Evolutionary conservation across 2,797 vertebrate species (phyloP), one percentile per base, ranked within the genome.

Genomic region (Acrossocheilus wenchowensis): DNA sequence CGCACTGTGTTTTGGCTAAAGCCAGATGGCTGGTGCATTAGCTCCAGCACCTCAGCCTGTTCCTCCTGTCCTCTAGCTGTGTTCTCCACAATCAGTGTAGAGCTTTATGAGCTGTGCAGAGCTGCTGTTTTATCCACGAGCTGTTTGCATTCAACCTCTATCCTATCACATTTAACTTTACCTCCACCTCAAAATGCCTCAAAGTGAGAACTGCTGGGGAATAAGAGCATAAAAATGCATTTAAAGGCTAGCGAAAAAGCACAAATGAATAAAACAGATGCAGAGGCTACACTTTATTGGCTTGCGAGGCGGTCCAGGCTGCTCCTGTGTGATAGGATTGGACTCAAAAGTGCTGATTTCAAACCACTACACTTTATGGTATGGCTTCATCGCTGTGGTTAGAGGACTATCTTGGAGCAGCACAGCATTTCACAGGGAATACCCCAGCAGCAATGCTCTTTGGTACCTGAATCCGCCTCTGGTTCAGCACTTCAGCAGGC

Each of bases 21-120:
- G 91, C 94, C 93, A 94, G 93, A 95, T 94, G 93, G 93, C 88
- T 89, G 26, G 84, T 85, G 88, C 43, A 87, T 91, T 87, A 90
- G 89, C 92, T 92, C 88, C 86, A 90, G 80, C 77, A 82, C 90
- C 91, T 91, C 90, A 86, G 91, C 89, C 90, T 92, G 91, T 94
- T 92, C 89, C 91, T 90, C 92, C 89, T 93, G 88, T 93, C 91
- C 92, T 90, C 92, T 92, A 89, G 91, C 92, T 86, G 87, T 91
- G 88, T 93, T 91, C 91, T 92, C 74, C 87, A 90, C 92, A 93
- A 89, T 91, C 87, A 90, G 91, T 90, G 84, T 62, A 89, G 92
- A 92, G 92, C 89, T 95, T 96, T 94, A 95, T 94, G 94, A 95
- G 92, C 92, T 93, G 88, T 92, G 91, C 88, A 91, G 79, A 91